Evolutionary conservation across 1,140 invertebrate species (phyloP), one percentile per base, ranked within the genome.

Genomic region (Spodoptera frugiperda): DNA sequence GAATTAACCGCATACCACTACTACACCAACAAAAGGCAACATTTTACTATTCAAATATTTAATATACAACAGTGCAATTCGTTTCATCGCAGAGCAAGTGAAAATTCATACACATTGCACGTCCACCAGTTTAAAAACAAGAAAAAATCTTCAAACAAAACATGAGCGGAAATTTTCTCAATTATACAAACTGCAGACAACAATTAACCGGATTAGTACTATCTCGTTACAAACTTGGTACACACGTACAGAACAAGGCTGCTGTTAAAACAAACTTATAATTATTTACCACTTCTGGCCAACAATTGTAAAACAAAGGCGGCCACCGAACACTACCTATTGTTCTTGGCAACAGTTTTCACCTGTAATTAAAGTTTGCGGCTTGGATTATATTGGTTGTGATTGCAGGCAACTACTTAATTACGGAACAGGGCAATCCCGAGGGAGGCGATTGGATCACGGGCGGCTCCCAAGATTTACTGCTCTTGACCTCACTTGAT

Each of bases 341-440:
- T 87, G 81, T 88, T 83, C 79, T 76, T 73, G 46, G 80, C 82
- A 85, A 80, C 74, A 84, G 84, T 88, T 86, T 80, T 84, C 82
- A 89, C 82, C 82, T 89, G 83, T 89, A 90, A 88, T 91, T 88
- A 87, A 89, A 88, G 84, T 91, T 87, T 85, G 85, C 83, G 78
- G 81, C 70, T 65, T 72, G 85, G 87, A 88, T 90, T 85, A 86
- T 89, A 89, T 89, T 84, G 81, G 78, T 71, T 84, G 82, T 87
- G 87, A 91, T 89, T 89, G 85, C 84, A 82, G 82, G 81, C 80
- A 88, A 87, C 84, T 90, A 89, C 88, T 91, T 91, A 89, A 90
- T 90, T 91, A 91, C 87, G 57, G 67, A 78, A 77, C 80, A 77
- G 80, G 77, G 63, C 65, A 76, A 81, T 85, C 86, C 82, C 86